Base-by-base conservation (phyloP, 35 echinoderm and acorn worm species). In the Patiria miniata region DNA sequence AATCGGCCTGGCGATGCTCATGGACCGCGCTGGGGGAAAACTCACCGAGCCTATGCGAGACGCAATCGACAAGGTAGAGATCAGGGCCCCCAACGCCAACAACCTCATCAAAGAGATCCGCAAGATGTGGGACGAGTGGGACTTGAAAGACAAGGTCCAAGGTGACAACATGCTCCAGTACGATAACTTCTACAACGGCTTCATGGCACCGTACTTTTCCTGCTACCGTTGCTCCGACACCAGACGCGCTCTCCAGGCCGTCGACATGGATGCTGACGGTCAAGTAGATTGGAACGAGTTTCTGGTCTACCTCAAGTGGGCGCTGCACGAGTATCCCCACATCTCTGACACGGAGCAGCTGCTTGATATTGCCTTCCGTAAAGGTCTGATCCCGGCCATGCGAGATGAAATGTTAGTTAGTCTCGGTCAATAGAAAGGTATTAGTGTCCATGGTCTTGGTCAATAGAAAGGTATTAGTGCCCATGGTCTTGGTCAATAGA, bases 211-310 rank as follows among this genome's bases (percentile, higher is more conserved):
- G 18, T 90, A 84, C 81, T 91, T 91, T 34, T 33, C 36, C 81
- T 91, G 89, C 82, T 85, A 91, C 69, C 57, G 81, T 7, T 91
- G 89, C 65, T 14, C 50, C 5, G 89, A 91, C 80, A 91, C 81
- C 8, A 69, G 55, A 61, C 36, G 78, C 37, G 89, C 59, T 21
- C 52, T 91, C 37, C 37, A 58, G 38, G 90, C 90, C 14, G 57
- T 92, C 18, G 83, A 92, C 52, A 92, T 92, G 90, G 90, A 92
- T 42, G 36, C 68, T 1, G 83, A 92, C 59, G 77, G 84, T 7
- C 21, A 33, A 77, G 78, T 92, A 23, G 90, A 92, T 44, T 92
- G 90, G 90, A 80, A 44, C n/a, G 90, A 92, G 78, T 92, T 92
- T 47, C 19, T 17, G 61, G 36, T 78, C 12, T 91, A 85, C 57